These are phyloP conservation scores for Tuta absoluta DNA, from an alignment of 2,888 invertebrate species.

Conservation along the genomic window DNA sequence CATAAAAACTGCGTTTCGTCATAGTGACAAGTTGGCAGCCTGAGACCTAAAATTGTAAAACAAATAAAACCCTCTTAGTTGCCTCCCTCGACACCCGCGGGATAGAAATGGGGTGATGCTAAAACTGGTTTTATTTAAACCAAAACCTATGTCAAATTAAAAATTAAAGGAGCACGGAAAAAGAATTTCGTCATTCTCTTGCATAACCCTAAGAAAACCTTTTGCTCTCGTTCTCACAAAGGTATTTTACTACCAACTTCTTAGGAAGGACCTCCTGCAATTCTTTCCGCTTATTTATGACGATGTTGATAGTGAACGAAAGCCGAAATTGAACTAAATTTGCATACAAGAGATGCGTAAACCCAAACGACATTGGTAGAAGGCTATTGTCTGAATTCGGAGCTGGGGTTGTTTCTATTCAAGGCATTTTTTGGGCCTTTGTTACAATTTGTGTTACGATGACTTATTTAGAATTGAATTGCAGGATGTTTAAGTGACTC, in stretches of 20 bases:
- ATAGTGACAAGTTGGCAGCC: too few relatives aligned
- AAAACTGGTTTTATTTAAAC: neutral
- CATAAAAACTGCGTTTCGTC: too few relatives aligned
- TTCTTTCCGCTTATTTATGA: conserved; percentile 55
- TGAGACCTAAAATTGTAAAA: too few relatives aligned
- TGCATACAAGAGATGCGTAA: conserved; percentile 64
- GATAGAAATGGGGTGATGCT: too few relatives aligned
- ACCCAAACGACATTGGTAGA: conserved; percentile 36
- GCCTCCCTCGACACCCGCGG: too few relatives aligned
- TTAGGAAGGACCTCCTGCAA: conserved; percentile 41
- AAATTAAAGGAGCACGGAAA: neutral
- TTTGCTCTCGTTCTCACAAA: conserved; percentile 44
- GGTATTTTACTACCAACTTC: conserved; percentile 38
- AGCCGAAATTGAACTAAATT: conserved; percentile 59
- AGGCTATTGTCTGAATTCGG: conserved; percentile 40
- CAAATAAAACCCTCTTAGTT: too few relatives aligned
- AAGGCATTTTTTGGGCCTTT: conserved; percentile 41
- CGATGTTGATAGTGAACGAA: conserved; percentile 53
- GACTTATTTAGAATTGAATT: conserved; percentile 49
- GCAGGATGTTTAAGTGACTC: conserved; percentile 38
- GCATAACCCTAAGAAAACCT: conserved; percentile 29
- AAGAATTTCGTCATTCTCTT: neutral
- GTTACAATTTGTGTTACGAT: conserved; percentile 38
- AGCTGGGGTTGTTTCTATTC: conserved; percentile 44
- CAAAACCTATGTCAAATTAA: neutral